Conservation (phyloP, 1,140 invertebrate genomes). For the Achroia grisella region DNA sequence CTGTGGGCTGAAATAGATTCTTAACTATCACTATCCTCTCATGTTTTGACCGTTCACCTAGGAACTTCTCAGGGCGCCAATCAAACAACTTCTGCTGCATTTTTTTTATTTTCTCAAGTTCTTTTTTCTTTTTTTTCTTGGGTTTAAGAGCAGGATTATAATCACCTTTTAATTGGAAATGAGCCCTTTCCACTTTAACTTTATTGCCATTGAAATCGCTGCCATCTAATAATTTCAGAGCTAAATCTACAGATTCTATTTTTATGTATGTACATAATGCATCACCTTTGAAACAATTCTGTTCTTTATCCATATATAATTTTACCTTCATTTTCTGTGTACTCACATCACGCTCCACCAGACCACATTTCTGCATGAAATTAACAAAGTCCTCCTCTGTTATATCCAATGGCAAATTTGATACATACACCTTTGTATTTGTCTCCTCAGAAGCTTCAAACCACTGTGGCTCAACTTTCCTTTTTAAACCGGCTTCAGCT, state of each 20-base stretch:
- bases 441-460: conserved; percentile 94
- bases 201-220: conserved; percentile 85
- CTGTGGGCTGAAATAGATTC: conserved; percentile 92
- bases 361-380: conserved; percentile 97
- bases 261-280: conserved; percentile 98
- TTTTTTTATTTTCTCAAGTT: conserved; percentile 93
- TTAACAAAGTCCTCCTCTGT: conserved; percentile 93
- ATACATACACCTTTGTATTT: conserved; percentile 98
- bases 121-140: conserved; percentile 92
- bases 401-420: conserved; percentile 91
- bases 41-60: conserved; percentile 87
- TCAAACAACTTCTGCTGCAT: conserved; percentile 97
- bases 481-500: conserved; percentile 47
- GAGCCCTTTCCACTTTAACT: conserved; percentile 92
- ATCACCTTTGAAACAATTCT: conserved; percentile 94
- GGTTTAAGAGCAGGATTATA: conserved; percentile 96
- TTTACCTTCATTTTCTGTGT: conserved; percentile 94
- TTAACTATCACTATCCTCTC: conserved; percentile 95
- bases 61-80: conserved; percentile 95
- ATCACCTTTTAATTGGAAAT: conserved; percentile 95
- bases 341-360: conserved; percentile 91
- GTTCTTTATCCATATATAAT: conserved; percentile 90
- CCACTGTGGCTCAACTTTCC: conserved; percentile 81
- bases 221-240: conserved; percentile 94
- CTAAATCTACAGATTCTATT: conserved; percentile 95